Evolutionary conservation across 2,797 vertebrate genomes (phyloP).

Genomic region (Glossophaga mutica): DNA sequence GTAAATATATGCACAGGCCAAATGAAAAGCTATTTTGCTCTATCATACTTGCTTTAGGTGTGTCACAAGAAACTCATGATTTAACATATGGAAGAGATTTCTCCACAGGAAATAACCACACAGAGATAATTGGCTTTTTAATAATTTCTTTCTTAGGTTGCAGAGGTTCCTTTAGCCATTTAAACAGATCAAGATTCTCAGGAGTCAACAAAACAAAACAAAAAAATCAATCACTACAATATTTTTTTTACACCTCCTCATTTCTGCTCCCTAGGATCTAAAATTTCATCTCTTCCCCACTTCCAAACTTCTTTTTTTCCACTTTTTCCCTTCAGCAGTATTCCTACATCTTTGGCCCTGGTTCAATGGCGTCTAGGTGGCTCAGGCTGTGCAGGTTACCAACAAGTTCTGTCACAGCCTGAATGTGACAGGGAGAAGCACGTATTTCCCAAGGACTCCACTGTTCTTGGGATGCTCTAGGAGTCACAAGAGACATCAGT

Average conservation of each 20-base stretch:
- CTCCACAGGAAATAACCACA: not conserved
- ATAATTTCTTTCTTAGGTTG: not conserved
- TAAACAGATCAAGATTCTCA: not conserved
- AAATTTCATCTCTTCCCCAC: not conserved
- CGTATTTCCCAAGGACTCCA: conserved; percentile 82
- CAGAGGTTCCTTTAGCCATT: not conserved
- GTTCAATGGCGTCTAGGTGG: conserved; percentile 64
- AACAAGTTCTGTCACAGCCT: conserved; percentile 80
- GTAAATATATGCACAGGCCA: not conserved
- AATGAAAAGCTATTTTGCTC: not conserved
- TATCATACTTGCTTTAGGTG: not conserved
- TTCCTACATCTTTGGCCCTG: conserved; percentile 78
- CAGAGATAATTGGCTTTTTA: not conserved
- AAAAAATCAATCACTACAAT: not conserved
- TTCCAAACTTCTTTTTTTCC: not conserved
- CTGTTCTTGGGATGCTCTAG: conserved; percentile 84
- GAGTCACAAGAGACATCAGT: conserved; percentile 78
- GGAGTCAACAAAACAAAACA: not conserved
- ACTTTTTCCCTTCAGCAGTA: conserved; percentile 81
- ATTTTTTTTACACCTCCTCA: not conserved
- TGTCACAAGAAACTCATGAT: not conserved
- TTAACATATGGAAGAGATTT: not conserved
- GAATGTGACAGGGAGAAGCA: conserved; percentile 71
- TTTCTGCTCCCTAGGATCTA: not conserved
- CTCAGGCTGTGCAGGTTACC: conserved; percentile 76